phyloP scores from a whole-genome alignment of 2,113 vertebrate species.

The Ctenomys sociabilis region DNA sequence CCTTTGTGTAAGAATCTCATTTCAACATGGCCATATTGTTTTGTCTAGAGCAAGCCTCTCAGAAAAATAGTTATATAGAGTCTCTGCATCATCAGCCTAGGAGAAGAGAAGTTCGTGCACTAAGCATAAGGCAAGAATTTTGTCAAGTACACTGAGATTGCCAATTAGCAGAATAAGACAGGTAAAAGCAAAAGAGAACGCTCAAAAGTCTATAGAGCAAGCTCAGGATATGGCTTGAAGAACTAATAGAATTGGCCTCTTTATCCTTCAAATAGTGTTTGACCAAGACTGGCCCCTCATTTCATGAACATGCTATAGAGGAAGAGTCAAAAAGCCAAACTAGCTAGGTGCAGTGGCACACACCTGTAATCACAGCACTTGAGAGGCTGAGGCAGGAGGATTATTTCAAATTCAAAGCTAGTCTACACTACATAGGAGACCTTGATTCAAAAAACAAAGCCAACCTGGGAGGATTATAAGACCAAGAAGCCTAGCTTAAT shows the following conservation, averaged over 20 bases:
- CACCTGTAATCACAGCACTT: not conserved
- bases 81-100: not conserved
- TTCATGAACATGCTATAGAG: not conserved
- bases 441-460: not conserved
- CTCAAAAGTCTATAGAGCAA: not conserved
- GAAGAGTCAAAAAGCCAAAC: not conserved
- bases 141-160: not conserved
- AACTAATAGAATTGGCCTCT: not conserved
- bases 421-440: not conserved
- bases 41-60: slow-evolving; percentile 28
- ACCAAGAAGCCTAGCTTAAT: not conserved
- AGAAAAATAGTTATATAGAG: not conserved
- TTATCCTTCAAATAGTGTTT: not conserved
- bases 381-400: not conserved
- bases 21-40: slow-evolving; percentile 23
- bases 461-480: not conserved
- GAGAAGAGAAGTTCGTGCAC: not conserved
- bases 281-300: not conserved
- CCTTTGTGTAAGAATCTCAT: not conserved
- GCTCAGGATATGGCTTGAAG: not conserved
- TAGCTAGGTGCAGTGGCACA: not conserved
- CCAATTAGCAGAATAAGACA: not conserved
- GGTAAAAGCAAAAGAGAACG: slow-evolving; percentile 1
- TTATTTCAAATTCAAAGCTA: not conserved
- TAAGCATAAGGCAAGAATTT: slow-evolving; percentile 22